Evolutionary conservation across 2,888 invertebrate species (phyloP), one percentile per base, ranked within the genome.

Genomic region (Ischnus inquisitorius): DNA sequence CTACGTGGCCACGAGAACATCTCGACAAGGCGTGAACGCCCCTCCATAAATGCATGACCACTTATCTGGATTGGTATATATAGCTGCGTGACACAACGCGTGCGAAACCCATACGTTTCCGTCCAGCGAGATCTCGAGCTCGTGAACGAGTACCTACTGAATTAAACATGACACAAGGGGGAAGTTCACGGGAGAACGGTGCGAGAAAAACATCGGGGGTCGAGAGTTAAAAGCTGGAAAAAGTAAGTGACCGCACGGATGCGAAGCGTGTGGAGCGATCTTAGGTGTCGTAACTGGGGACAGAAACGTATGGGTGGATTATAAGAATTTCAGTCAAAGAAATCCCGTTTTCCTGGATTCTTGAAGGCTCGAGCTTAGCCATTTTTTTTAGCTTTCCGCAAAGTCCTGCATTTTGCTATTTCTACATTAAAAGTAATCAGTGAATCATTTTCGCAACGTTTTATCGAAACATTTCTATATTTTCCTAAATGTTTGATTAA

Each of bases 41-140:
- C 82, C 88, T 93, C 90, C 92, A 93, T 93, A 93, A 93, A 93
- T 93, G 93, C 91, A 93, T 93, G 93, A 92, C 92, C 93, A 93
- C 93, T 93, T 93, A 93, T 92, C 92, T 90, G 91, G 92, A 93
- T 93, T 93, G 93, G 89, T 85, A 83, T 77, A 82, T 65, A 64
- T 60, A 48, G 68, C 86, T 88, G 89, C 90, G 88, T 91, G 91
- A 90, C 91, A 90, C 87, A 89, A 86, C 28, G 51, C n/a, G 41
- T 16, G 25, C 46, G 87, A 83, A 87, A 79, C 82, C 89, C 90
- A 91, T 92, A 91, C 88, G 89, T 91, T 92, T 88, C 89, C 85
- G 77, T 72, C 83, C 43, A 54, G 22, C 41, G 69, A 75, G 81
- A 86, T 86, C 83, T 86, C 84, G 65, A 81, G 62, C 76, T 57